Evolutionary conservation across 2,113 vertebrate species (phyloP), one percentile per base, ranked within the genome.

Genomic region (Corythornis madagascariensis): DNA sequence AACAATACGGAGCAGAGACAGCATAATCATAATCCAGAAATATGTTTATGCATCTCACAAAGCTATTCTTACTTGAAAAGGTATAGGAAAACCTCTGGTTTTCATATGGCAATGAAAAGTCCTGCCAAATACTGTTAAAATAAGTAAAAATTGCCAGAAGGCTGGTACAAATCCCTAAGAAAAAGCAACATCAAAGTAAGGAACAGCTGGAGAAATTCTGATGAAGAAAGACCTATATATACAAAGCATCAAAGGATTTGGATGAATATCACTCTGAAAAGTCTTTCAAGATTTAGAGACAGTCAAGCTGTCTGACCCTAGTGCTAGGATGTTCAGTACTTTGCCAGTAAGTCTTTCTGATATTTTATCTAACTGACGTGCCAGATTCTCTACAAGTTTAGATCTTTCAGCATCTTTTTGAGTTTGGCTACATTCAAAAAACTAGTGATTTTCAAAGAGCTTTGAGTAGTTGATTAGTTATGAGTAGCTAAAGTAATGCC

Each of bases 241-340:
- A 87, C 38, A 71, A 43, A 88, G 71, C 73, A 89, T 85, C 86
- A 90, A 95, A 94, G 88, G 93, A 94, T 85, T 80, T 86, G 87
- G 67, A 83, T 93, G 95, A 94, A 92, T 86, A 96, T 86, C 93
- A 81, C 69, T 89, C 92, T 53, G 72, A 91, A 95, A 90, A 88
- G 92, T 53, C 92, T 93, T 90, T 81, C 59, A 86, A 94, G 91
- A 92, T 94, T 94, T 94, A 89, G 79, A 83, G 75, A 92, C 88
- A 93, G 94, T 94, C 91, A 89, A 83, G 84, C 90, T 85, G 75
- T 65, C 81, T 95, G 92, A 95, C 95, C 94, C 89, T 21, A 26
- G 31, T 87, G 85, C 69, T 57, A 88, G 94, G 90, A 66, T 75
- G 75, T 88, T 94, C 91, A 87, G 67, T 75, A 78, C 90, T 92